Evolutionary conservation across 1,140 invertebrate genomes (phyloP), one percentile per base, ranked within the genome.

Genomic region (Formica exsecta): DNA sequence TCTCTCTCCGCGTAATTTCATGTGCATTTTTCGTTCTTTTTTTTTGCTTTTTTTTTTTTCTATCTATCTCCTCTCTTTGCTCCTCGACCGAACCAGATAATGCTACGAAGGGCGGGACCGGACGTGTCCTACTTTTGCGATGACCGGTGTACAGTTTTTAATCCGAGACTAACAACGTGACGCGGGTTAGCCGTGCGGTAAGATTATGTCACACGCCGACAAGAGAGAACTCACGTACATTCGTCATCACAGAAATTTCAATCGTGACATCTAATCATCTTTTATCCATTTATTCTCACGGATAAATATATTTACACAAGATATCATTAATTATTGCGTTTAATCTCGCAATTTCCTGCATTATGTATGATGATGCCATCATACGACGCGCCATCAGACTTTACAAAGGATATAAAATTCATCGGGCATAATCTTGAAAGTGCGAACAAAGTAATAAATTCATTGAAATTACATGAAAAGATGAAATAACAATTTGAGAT

Each of bases 91-190:
- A 41, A 85, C 77, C 85, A 57, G 51, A 48, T 85, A 44, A 84
- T 71, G 19, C 71, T 32, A 61, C 51, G 85, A 68, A 86, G 64
- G 62, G 16, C 25, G 32, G 80, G 54, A 77, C 65, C 86, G 81
- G 61, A 80, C 81, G 70, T 74, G 89, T 59, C 89, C 80, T 79
- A 80, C 73, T 89, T 90, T 92, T 80, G 85, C 66, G 86, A 76
- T 83, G 32, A 74, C 48, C 87, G 83, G 61, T 85, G 80, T 87
- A 84, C 87, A 92, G 41, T 91, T 93, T 92, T 85, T 92, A 92
- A 93, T 93, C 89, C 83, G 48, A 54, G 61, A 73, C 61, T 90
- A 92, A 89, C 89, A 73, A 92, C 85, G 74, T 86, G 77, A 75
- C 59, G 74, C 85, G 79, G 85, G 77, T 29, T 86, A 87, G 86